Base-by-base conservation (phyloP, 2,797 vertebrate genomes). In the Fistularia commersonii region DNA sequence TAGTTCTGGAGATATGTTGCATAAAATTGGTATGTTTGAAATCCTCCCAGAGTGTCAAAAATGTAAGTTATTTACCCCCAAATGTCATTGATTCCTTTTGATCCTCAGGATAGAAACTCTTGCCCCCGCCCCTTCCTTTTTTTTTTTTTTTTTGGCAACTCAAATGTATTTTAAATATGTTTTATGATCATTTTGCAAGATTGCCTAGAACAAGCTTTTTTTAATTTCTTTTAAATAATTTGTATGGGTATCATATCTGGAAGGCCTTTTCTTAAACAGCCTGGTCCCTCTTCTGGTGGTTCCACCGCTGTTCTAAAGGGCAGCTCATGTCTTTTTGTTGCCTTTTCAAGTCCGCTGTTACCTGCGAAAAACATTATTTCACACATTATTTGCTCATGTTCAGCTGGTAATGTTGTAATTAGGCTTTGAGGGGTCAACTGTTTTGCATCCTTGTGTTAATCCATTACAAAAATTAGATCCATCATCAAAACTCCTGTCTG, bases 341-440 rank as follows among this genome's bases (percentile, higher is more conserved):
- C 57, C 55, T 40, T 43, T 50, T 72, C 52, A 33, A 63, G 57
- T 56, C 54, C 76, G 67, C 54, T 76, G 63, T 76, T 65, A 69
- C 70, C 56, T 79, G 77, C 69, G 64, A 11, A 6, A 3, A 7
- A 13, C n/a, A 33, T 49, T 64, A 57, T 65, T 76, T 83, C 73
- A 76, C 74, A 74, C 65, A 55, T 57, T 61, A 80, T 78, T 76
- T 76, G 46, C 46, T 79, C 57, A 71, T 70, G 80, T 69, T 79
- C 62, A 4, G 23, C 23, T 23, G 23, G 23, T 23, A 23, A 23
- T 23, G 23, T 23, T 23, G 23, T 23, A 23, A 23, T 23, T 23
- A 23, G 23, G 23, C 23, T 4, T 23, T 23, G 23, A 23, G 23
- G 23, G 23, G 2, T 23, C 23, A 2, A 23, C 23, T 23, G 4